These are phyloP conservation scores for Belonocnema kinseyi DNA, from an alignment of 1,140 invertebrate species.

Conservation along the genomic window DNA sequence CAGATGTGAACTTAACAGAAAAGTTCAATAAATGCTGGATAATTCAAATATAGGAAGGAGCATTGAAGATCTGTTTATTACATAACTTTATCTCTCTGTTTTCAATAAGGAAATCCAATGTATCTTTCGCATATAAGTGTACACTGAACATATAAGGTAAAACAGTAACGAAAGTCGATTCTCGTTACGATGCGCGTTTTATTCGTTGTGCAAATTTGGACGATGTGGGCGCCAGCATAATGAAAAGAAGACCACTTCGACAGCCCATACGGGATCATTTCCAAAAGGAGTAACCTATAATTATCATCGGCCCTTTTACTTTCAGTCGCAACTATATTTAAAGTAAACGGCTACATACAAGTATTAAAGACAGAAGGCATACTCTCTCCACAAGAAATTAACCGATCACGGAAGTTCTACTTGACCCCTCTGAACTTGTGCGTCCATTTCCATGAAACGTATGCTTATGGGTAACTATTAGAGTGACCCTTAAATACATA, in stretches of 20 bases:
- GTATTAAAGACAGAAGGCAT: constrained; percentile 21
- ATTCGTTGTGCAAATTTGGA: background rate
- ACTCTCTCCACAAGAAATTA: constrained; percentile 22
- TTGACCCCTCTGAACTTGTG: background rate
- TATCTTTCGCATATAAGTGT: no score
- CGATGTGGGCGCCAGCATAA: constrained; percentile 29
- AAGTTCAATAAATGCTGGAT: no score
- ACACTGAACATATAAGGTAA: background rate
- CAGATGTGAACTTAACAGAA: no score
- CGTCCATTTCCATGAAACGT: background rate
- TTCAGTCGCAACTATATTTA: constrained; percentile 3
- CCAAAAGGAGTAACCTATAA: constrained; percentile 16
- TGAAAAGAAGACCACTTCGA: constrained; percentile 5
- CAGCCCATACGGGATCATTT: constrained; percentile 20
- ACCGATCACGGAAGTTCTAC: constrained; percentile 23
- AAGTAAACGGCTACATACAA: background rate
- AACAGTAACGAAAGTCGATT: constrained; percentile 8
- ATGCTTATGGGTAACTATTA: background rate
- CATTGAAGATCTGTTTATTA: no score
- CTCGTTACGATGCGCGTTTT: constrained; percentile 4
- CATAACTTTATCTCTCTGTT: no score
- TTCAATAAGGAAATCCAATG: no score
- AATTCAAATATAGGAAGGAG: no score
- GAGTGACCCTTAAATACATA: no score
- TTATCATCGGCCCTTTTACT: background rate